Evolutionary conservation across 2,113 vertebrate genomes (phyloP).

Genomic region (Haemorhous mexicanus): DNA sequence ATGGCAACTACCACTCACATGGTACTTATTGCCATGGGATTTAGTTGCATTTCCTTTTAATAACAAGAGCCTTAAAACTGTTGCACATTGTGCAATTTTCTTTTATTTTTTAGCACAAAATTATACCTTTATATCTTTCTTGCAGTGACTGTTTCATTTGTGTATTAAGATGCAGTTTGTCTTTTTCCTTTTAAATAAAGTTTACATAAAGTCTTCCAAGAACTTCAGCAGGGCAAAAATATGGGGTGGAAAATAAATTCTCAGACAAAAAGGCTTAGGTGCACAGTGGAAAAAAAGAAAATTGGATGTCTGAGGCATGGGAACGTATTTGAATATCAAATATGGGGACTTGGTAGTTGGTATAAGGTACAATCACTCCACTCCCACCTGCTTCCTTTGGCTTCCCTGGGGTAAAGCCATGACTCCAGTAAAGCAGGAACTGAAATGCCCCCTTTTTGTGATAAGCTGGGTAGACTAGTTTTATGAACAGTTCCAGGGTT

Average conservation of each 20-base stretch:
- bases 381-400: background rate
- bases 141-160: background rate
- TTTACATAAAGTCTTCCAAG: background rate
- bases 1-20: slow-evolving; percentile 68
- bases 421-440: background rate
- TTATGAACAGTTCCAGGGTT: background rate
- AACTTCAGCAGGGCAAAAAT: background rate
- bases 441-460: background rate
- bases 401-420: background rate
- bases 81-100: background rate
- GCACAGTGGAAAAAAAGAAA: background rate
- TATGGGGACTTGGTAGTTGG: background rate
- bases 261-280: background rate
- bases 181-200: background rate
- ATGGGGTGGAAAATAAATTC: background rate
- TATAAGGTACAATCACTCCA: rapidly evolving
- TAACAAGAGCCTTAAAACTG: slow-evolving; percentile 45
- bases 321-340: background rate
- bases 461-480: background rate
- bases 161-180: background rate
- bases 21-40: slow-evolving; percentile 63
- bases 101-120: slow-evolving; percentile 18
- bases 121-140: slow-evolving; percentile 1
- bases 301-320: background rate
- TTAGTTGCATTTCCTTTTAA: slow-evolving; percentile 66